Evolutionary conservation across 2,113 vertebrate genomes (phyloP).

Genomic region (Gorsachius goisagi): DNA sequence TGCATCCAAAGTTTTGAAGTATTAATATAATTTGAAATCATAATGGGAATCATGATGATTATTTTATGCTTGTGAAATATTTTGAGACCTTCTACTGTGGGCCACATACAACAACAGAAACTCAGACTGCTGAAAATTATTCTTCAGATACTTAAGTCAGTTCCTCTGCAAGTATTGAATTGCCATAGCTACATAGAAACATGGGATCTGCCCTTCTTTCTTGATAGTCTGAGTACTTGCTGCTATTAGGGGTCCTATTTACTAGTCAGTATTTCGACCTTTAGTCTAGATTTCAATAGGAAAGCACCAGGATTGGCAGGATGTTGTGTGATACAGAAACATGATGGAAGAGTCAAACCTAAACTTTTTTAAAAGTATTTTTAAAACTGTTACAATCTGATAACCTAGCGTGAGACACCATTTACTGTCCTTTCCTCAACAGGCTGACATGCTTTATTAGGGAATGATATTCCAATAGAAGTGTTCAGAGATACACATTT

Average conservation of each 20-base stretch:
- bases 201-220: not conserved
- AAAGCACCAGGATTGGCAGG: not conserved
- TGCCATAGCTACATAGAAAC: not conserved
- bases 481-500: not conserved
- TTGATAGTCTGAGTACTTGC: not conserved
- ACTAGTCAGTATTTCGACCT: not conserved
- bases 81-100: not conserved
- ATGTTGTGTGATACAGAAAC: not conserved
- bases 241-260: not conserved
- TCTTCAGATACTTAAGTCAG: not conserved
- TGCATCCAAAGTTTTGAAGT: not conserved
- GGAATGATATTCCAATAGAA: not conserved
- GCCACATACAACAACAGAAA: not conserved
- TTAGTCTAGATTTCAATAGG: not conserved
- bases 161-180: not conserved
- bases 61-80: not conserved
- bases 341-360: not conserved
- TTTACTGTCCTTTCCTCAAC: not conserved
- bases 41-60: not conserved
- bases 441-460: not conserved
- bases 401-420: rapidly evolving
- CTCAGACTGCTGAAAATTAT: not conserved
- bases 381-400: not conserved
- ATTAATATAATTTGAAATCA: not conserved
- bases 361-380: not conserved